Evolutionary conservation across 2,113 vertebrate species (phyloP).

Genomic region (Podarcis cretensis): DNA sequence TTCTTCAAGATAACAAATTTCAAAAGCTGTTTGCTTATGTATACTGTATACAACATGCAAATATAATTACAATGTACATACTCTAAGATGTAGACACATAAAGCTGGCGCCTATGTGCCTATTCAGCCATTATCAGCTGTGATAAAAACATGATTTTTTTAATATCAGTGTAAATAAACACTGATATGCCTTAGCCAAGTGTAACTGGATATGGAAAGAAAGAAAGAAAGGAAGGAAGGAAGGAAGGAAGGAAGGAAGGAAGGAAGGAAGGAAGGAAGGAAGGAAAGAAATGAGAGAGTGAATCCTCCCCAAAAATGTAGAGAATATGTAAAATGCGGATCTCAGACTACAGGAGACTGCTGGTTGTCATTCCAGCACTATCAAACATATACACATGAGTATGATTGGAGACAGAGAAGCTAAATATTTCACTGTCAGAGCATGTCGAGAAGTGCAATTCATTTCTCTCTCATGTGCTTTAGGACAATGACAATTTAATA

Average conservation of each 20-base stretch:
- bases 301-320: constrained; percentile 27
- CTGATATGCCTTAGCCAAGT: constrained; percentile 24
- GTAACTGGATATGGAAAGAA: constrained; percentile 22
- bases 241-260: background rate
- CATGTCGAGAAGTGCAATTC: constrained; percentile 83
- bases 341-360: constrained; percentile 69
- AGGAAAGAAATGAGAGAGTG: background rate
- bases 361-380: constrained; percentile 78
- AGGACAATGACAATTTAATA: constrained; percentile 92
- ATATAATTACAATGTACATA: background rate
- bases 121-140: background rate
- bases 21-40: constrained; percentile 28
- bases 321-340: constrained; percentile 60
- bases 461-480: constrained; percentile 86
- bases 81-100: background rate
- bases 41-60: constrained; percentile 17
- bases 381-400: constrained; percentile 85
- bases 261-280: background rate
- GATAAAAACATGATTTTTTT: constrained; percentile 20
- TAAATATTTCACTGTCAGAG: constrained; percentile 98
- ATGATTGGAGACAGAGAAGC: constrained; percentile 88
- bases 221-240: background rate
- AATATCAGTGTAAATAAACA: constrained; percentile 12
- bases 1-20: constrained; percentile 18
- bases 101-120: background rate